Conservation (phyloP, 2,113 vertebrate genomes). For the Thymallus thymallus region DNA sequence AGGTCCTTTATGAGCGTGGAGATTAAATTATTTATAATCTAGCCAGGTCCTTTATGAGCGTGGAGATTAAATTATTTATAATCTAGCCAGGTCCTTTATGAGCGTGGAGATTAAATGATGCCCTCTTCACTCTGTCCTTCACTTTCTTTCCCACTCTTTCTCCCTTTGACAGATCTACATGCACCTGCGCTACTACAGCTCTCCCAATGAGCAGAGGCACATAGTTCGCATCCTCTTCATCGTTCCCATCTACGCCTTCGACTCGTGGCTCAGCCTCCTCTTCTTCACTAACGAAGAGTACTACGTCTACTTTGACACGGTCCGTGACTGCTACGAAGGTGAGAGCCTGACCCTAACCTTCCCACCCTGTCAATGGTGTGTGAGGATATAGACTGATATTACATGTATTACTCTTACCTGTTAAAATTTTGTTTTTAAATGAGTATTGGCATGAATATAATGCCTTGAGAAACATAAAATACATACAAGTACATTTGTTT, state of each 20-base stretch:
- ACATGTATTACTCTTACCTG: not conserved
- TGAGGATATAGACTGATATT: too few relatives aligned
- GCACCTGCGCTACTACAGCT: slow-evolving; percentile 94
- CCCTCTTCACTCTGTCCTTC: not conserved
- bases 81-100: too few relatives aligned
- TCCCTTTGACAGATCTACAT: slow-evolving; percentile 86
- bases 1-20: too few relatives aligned
- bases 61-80: too few relatives aligned
- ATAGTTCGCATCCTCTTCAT: slow-evolving; percentile 97
- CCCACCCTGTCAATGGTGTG: too few relatives aligned
- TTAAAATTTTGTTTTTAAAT: too few relatives aligned
- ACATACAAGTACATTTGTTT: too few relatives aligned
- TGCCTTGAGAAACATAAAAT: too few relatives aligned
- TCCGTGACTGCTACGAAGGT: slow-evolving; percentile 97
- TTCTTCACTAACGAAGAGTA: slow-evolving; percentile 99
- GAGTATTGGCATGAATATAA: too few relatives aligned
- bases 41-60: too few relatives aligned
- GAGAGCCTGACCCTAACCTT: slow-evolving; percentile 42
- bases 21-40: too few relatives aligned
- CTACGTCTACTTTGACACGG: slow-evolving; percentile 95
- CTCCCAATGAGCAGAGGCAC: slow-evolving; percentile 92
- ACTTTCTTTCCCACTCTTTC: not conserved
- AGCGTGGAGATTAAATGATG: too few relatives aligned
- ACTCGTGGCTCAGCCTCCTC: slow-evolving; percentile 97
- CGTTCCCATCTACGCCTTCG: slow-evolving; percentile 94